A percentile compares a stretch with the other conserved stretches of the same genome.
Evolutionary conservation across 2,888 invertebrate genomes (phyloP).

Genomic region (Eustalomyia histrio): DNA sequence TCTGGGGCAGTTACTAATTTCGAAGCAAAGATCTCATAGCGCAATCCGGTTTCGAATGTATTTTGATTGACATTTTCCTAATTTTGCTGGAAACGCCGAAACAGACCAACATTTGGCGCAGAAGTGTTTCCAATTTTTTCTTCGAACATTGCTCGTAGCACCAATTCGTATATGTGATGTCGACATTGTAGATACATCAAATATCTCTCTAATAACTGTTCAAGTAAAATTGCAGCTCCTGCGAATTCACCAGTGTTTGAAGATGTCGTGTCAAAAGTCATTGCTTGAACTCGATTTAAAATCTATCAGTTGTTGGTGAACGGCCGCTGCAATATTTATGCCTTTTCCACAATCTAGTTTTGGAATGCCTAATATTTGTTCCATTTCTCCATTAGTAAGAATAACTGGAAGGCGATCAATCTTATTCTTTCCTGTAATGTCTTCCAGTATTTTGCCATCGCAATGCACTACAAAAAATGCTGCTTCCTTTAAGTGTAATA

Average conservation of each 20-base stretch:
- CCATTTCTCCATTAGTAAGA: too few relatives aligned
- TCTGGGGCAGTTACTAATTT: conserved; percentile 10
- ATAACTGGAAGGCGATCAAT: too few relatives aligned
- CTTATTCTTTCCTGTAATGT: too few relatives aligned
- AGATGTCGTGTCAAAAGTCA: conserved; percentile 14
- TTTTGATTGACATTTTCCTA: conserved; percentile 7
- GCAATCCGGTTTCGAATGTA: background rate
- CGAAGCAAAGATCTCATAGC: conserved; percentile 17
- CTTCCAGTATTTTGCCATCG: conserved; percentile 1
- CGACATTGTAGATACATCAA: conserved; percentile 22
- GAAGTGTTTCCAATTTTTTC: too few relatives aligned
- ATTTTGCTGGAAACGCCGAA: conserved; percentile 18
- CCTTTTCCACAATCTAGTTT: conserved; percentile 21
- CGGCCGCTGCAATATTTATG: conserved; percentile 14
- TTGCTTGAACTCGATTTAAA: conserved; percentile 15
- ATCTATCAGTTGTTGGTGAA: conserved; percentile 13
- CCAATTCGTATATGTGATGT: conserved; percentile 21
- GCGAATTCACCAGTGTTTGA: conserved; percentile 12
- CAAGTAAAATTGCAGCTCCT: conserved; percentile 22
- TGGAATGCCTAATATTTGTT: too few relatives aligned
- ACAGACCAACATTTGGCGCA: conserved; percentile 19
- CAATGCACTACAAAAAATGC: conserved; percentile 23
- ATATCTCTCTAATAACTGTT: too few relatives aligned
- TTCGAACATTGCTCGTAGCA: conserved; percentile 13
- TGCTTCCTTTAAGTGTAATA: conserved; percentile 16